These are phyloP conservation scores for Cydia amplana DNA, from an alignment of 1,140 invertebrate genomes.

Conservation along the genomic window DNA sequence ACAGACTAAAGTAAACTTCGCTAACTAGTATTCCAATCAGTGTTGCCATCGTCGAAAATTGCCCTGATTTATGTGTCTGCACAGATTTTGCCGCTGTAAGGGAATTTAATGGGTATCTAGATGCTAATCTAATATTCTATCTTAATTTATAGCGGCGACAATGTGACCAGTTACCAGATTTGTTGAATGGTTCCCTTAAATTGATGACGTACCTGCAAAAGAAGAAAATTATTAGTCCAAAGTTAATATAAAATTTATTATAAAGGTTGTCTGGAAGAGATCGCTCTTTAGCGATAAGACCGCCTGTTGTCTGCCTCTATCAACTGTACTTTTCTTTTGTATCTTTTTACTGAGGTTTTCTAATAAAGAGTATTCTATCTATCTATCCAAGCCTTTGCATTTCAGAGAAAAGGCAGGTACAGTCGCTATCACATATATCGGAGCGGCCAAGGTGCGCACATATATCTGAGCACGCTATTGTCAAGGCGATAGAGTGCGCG, in stretches of 20 bases:
- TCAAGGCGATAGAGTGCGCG: too few relatives aligned
- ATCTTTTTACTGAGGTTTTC: too few relatives aligned
- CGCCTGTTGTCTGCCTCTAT: too few relatives aligned
- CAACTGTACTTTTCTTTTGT: too few relatives aligned
- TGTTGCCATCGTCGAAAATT: constrained; percentile 57
- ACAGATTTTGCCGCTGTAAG: constrained; percentile 46
- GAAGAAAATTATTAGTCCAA: constrained; percentile 31
- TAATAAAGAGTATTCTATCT: too few relatives aligned
- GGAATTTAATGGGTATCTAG: constrained; percentile 30
- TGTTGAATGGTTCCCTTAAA: constrained; percentile 6
- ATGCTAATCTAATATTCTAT: constrained; percentile 27
- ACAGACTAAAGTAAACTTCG: constrained; percentile 21
- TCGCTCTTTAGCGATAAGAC: too few relatives aligned
- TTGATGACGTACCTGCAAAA: constrained; percentile 42
- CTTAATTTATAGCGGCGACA: constrained; percentile 19
- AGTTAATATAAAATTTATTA: background rate
- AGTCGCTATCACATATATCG: too few relatives aligned
- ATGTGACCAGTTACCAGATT: background rate
- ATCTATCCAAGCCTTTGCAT: too few relatives aligned
- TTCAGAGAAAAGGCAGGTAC: too few relatives aligned
- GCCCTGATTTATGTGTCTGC: constrained; percentile 66
- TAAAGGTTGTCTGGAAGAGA: too few relatives aligned
- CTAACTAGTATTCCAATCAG: constrained; percentile 56
- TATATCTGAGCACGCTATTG: too few relatives aligned
- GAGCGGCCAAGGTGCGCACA: too few relatives aligned